These are phyloP conservation scores for Cephus cinctus DNA, from an alignment of 1,140 invertebrate species.

Conservation along the genomic window DNA sequence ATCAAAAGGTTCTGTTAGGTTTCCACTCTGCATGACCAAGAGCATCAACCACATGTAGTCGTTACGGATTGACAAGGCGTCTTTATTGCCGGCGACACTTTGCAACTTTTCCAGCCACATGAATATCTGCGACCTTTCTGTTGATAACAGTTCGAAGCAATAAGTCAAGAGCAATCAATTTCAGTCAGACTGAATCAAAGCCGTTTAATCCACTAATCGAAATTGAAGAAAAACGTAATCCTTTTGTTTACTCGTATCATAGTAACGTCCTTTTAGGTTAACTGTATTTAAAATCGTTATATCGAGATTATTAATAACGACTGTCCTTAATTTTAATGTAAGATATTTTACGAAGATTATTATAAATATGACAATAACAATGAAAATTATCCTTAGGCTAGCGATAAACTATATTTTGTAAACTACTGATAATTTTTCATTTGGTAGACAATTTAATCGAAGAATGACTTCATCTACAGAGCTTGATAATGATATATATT, in stretches of 20 bases:
- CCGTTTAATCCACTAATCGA: not conserved
- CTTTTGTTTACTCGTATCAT: not conserved
- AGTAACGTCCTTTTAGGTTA: not conserved
- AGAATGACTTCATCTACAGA: no score
- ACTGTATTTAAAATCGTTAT: not conserved
- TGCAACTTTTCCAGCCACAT: constrained; percentile 42
- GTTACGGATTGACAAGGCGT: constrained; percentile 37
- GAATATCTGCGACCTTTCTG: constrained; percentile 35
- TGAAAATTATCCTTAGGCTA: no score
- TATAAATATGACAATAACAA: no score
- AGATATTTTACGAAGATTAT: no score
- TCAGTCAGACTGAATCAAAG: not conserved
- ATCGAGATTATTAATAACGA: not conserved
- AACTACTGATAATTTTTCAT: no score
- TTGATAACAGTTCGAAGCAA: constrained; percentile 12
- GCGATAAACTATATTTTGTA: no score
- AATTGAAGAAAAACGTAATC: not conserved
- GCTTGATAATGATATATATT: no score
- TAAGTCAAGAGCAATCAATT: not conserved
- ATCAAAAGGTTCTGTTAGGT: constrained; percentile 42
- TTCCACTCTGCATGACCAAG: constrained; percentile 42
- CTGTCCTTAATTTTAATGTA: not conserved
- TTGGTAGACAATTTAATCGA: no score
- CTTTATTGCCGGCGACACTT: constrained; percentile 26
- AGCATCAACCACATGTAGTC: constrained; percentile 53